A percentile compares a stretch with the other conserved stretches of the same genome.
These are phyloP conservation scores for Oryzias celebensis DNA, from an alignment of 2,113 vertebrate genomes.

Conservation along the genomic window DNA sequence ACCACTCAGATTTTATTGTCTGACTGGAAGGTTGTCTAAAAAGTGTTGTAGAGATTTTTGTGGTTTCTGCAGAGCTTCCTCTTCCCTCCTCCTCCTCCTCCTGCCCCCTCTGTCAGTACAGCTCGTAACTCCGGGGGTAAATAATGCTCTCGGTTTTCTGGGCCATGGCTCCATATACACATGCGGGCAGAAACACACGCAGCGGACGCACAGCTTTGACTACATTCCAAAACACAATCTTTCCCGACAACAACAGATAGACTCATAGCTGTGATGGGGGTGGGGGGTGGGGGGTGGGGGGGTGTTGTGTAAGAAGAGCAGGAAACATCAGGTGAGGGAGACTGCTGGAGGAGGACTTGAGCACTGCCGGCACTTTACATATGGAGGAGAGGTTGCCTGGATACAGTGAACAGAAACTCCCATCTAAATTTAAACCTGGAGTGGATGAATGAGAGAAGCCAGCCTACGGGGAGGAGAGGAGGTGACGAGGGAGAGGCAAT, in stretches of 20 bases:
- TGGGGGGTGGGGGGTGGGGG: too few species aligned
- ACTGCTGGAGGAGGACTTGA: not conserved
- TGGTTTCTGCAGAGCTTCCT: constrained; percentile 4
- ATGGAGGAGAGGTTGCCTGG: constrained; percentile 62
- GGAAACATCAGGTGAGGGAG: not conserved
- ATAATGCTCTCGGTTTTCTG: constrained; percentile 46
- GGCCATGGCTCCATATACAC: constrained; percentile 16
- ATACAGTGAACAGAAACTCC: constrained; percentile 62
- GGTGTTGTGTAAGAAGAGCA: not conserved
- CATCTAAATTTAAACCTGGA: constrained; percentile 70
- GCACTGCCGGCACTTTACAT: constrained; percentile 28
- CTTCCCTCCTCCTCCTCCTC: not conserved
- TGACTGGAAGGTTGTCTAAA: not conserved
- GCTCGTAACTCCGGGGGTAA: constrained; percentile 33
- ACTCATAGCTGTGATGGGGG: not conserved
- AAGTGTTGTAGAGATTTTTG: constrained; percentile 2
- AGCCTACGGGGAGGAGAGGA: constrained; percentile 11
- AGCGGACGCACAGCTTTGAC: not conserved
- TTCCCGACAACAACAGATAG: not conserved
- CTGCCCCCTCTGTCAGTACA: constrained; percentile 37
- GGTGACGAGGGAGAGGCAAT: constrained; percentile 20
- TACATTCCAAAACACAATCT: constrained; percentile 4
- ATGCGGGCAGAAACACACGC: not conserved
- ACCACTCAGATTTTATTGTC: not conserved
- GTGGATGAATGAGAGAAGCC: constrained; percentile 28